Conservation (phyloP, 1,140 invertebrate species). For the Lepidotrigona ventralis region DNA sequence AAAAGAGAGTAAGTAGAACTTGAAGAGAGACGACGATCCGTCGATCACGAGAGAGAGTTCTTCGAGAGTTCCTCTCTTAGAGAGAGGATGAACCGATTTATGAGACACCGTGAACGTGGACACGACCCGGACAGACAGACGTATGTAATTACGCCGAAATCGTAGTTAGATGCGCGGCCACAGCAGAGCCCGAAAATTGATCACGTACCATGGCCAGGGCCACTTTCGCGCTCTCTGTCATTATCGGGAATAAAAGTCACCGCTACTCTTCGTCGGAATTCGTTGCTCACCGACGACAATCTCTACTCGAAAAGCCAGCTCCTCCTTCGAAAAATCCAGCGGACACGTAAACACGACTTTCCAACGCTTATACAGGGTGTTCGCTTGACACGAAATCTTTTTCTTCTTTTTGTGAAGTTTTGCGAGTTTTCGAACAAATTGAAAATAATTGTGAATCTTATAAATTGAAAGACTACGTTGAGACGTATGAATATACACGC, state of each 20-base stretch:
- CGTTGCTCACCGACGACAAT: conserved; percentile 74
- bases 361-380: conserved; percentile 5
- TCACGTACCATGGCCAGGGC: conserved; percentile 73
- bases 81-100: conserved; percentile 31
- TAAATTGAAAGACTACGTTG: background rate
- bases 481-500: too few species aligned
- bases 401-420: too few species aligned
- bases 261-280: conserved; percentile 75
- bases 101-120: conserved; percentile 54
- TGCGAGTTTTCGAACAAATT: background rate
- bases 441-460: background rate
- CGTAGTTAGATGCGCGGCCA: conserved; percentile 69
- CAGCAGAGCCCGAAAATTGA: conserved; percentile 75
- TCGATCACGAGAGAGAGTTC: conserved; percentile 40
- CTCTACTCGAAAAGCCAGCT: conserved; percentile 34
- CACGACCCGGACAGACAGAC: conserved; percentile 51
- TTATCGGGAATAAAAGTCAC: conserved; percentile 81
- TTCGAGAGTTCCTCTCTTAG: background rate
- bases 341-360: too few species aligned
- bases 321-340: background rate
- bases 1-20: too few species aligned
- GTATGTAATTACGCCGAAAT: conserved; percentile 79
- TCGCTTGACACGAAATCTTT: background rate
- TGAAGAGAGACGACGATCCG: conserved; percentile 11
- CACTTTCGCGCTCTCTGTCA: conserved; percentile 74